Conservation (phyloP, 2,113 vertebrate species). For the Syngnathus typhle region DNA sequence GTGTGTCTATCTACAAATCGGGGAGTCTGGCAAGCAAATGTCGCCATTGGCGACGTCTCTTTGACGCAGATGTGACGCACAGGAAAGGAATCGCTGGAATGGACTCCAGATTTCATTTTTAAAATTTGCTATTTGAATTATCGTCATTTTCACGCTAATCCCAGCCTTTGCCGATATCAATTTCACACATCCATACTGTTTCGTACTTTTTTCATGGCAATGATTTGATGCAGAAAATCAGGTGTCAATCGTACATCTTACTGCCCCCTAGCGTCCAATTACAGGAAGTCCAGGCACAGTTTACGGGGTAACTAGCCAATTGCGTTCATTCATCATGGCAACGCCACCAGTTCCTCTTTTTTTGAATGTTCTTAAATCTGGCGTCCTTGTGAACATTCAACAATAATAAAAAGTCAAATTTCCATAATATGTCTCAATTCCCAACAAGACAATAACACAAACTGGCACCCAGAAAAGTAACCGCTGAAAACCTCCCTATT, state of each 20-base stretch:
- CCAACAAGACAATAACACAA: neutral
- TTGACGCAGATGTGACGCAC: constrained; percentile 34
- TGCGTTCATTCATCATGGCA: constrained; percentile 2
- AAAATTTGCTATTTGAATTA: no score
- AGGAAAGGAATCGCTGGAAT: constrained; percentile 5
- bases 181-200: constrained; percentile 14
- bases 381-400: neutral
- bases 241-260: neutral
- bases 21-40: constrained; percentile 59
- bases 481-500: neutral
- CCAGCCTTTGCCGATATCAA: constrained; percentile 28
- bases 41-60: constrained; percentile 41
- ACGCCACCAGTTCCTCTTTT: constrained; percentile 9
- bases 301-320: neutral
- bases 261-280: neutral
- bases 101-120: no score
- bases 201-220: constrained; percentile 6
- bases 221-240: neutral
- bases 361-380: constrained; percentile 12
- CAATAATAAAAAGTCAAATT: neutral
- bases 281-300: neutral
- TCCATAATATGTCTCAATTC: neutral
- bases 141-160: constrained; percentile 24
- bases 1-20: constrained; percentile 32
- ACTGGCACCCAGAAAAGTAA: neutral